Evolutionary conservation across 1,140 invertebrate genomes (phyloP).

Genomic region (Euwallacea similis): DNA sequence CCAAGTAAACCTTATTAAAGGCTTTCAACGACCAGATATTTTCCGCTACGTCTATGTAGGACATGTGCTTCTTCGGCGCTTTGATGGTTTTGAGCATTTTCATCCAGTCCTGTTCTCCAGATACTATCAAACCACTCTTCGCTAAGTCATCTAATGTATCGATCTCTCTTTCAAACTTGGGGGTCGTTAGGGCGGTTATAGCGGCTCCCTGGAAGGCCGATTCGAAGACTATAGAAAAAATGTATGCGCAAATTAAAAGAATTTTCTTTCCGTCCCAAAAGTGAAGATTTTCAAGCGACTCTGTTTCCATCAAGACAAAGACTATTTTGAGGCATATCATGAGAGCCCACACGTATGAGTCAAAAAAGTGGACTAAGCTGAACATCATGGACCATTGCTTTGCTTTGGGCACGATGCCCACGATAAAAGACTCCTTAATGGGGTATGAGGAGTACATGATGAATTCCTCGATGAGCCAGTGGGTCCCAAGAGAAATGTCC

Average conservation of each 20-base stretch:
- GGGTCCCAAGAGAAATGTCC: constrained; percentile 14
- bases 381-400: constrained; percentile 7
- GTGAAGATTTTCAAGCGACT: neutral
- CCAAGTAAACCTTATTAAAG: neutral
- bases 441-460: constrained; percentile 11
- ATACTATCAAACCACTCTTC: neutral
- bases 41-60: constrained; percentile 6
- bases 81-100: neutral
- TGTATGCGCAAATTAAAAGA: neutral
- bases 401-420: constrained; percentile 13
- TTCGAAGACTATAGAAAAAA: constrained; percentile 12
- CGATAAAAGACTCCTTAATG: neutral
- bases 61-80: neutral
- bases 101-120: constrained; percentile 23
- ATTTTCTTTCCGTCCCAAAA: constrained; percentile 1
- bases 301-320: neutral
- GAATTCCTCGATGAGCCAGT: neutral
- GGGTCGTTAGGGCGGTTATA: constrained; percentile 22
- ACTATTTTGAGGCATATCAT: constrained; percentile 6
- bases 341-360: constrained; percentile 14
- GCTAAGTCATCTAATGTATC: constrained; percentile 18
- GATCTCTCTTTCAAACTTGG: constrained; percentile 22
- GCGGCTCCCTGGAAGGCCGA: constrained; percentile 22
- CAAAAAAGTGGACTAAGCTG: constrained; percentile 14
- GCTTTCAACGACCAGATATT: neutral